Conservation (phyloP, 1,140 invertebrate genomes). For the Chymomyza costata region DNA sequence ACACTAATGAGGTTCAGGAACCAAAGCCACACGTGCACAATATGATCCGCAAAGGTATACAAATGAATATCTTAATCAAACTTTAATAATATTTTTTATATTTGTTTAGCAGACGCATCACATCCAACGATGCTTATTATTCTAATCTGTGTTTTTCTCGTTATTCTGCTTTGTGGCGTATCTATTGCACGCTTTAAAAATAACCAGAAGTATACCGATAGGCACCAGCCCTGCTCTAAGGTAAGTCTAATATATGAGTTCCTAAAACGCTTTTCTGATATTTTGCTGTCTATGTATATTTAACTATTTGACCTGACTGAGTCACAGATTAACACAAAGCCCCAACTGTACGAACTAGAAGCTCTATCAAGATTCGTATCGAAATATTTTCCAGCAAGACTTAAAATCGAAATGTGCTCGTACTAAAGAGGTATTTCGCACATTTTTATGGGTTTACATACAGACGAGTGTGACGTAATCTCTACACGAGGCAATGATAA, state of each 20-base stretch:
- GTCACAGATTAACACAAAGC: too few relatives aligned
- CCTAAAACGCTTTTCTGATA: too few relatives aligned
- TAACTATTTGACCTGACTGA: too few relatives aligned
- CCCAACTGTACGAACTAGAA: too few relatives aligned
- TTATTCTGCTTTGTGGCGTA: constrained; percentile 66
- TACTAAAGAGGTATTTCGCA: too few relatives aligned
- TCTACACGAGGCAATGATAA: too few relatives aligned
- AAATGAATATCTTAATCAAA: not conserved
- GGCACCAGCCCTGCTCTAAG: constrained; percentile 65
- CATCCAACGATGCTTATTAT: constrained; percentile 83
- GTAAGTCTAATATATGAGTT: constrained; percentile 22
- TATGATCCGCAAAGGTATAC: constrained; percentile 57
- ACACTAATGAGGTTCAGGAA: constrained; percentile 67
- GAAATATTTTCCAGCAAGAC: too few relatives aligned
- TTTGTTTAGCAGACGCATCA: constrained; percentile 52
- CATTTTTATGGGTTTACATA: too few relatives aligned
- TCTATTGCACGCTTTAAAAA: constrained; percentile 65
- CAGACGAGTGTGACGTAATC: too few relatives aligned
- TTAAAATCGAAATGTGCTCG: too few relatives aligned
- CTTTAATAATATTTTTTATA: constrained; percentile 9
- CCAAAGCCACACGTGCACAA: constrained; percentile 60
- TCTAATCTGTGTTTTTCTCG: constrained; percentile 84
- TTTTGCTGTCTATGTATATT: too few relatives aligned
- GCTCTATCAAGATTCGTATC: too few relatives aligned
- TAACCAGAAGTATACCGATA: constrained; percentile 58